Evolutionary conservation across 2,797 vertebrate species (phyloP).

Genomic region (Nothura maculosa): DNA sequence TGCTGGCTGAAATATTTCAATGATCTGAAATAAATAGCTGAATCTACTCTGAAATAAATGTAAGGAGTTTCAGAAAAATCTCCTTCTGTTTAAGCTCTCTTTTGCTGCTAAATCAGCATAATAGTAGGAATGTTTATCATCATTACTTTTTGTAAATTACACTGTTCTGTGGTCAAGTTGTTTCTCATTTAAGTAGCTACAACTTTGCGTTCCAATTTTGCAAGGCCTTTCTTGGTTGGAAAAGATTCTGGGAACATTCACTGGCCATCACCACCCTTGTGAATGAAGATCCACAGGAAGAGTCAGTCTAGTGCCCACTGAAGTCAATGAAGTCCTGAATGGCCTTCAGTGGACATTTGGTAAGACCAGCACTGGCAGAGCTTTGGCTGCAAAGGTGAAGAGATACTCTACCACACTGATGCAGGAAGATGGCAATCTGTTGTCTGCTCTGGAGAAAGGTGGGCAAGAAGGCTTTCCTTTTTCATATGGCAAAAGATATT

Average conservation of each 20-base stretch:
- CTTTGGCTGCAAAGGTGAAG: neutral
- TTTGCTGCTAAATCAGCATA: neutral
- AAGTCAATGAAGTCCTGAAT: neutral
- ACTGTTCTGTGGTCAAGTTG: fast-evolving
- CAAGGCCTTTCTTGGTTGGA: neutral
- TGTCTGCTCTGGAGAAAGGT: fast-evolving
- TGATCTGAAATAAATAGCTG: neutral
- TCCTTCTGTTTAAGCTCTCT: neutral
- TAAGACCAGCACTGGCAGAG: neutral
- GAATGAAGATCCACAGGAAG: neutral
- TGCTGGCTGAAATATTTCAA: neutral
- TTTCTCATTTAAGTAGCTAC: neutral
- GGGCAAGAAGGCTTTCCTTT: neutral
- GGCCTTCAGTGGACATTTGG: neutral
- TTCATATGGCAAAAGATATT: neutral
- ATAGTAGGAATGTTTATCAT: neutral
- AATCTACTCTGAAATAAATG: neutral
- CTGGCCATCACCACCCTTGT: neutral
- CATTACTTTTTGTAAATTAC: neutral
- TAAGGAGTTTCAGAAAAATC: neutral
- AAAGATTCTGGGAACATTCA: neutral
- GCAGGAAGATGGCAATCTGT: neutral
- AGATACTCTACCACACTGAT: neutral
- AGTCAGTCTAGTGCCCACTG: neutral
- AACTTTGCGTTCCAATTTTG: neutral